Percentiles rank a stretch among this genome's conserved stretches.
phyloP scores from a whole-genome alignment of 2,888 invertebrate species.

The Rhorus exstirpatorius region DNA sequence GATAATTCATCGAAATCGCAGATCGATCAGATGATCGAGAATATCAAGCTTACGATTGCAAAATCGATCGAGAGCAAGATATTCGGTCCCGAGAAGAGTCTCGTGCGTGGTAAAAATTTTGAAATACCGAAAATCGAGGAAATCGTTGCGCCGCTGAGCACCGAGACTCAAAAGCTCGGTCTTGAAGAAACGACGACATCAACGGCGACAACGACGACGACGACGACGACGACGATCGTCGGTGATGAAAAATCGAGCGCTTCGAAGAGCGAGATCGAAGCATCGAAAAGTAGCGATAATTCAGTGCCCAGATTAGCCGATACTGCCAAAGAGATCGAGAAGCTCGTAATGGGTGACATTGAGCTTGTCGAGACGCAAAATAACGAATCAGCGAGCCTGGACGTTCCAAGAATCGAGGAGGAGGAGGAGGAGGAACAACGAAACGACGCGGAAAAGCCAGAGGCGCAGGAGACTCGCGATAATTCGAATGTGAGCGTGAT shows the following conservation, averaged over 20 bases:
- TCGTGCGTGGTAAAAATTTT: conserved; percentile 80
- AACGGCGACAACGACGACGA: no score
- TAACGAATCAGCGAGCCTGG: conserved; percentile 71
- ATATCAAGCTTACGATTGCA: conserved; percentile 83
- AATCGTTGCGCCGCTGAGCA: conserved; percentile 81
- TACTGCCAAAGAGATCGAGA: conserved; percentile 86
- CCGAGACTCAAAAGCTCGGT: conserved; percentile 80
- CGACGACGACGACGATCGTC: conserved; percentile 30
- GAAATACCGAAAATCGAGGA: conserved; percentile 83
- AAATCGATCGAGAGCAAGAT: conserved; percentile 83
- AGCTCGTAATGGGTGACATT: conserved; percentile 85
- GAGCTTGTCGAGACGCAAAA: conserved; percentile 80
- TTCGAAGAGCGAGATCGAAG: conserved; percentile 69
- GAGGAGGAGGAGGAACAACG: no score
- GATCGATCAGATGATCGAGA: conserved; percentile 84
- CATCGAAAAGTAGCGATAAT: conserved; percentile 73
- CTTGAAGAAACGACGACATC: conserved; percentile 74
- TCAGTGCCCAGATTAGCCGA: conserved; percentile 84
- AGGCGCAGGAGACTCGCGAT: conserved; percentile 14
- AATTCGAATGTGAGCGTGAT: conserved; percentile 32
- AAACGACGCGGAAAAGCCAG: conserved; percentile 22
- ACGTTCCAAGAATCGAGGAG: conserved; percentile 57
- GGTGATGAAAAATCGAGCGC: conserved; percentile 78
- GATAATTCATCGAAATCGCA: conserved; percentile 79
- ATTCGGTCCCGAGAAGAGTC: conserved; percentile 79